phyloP scores from a whole-genome alignment of 2,888 invertebrate genomes.

The Schizaphis graminum region DNA sequence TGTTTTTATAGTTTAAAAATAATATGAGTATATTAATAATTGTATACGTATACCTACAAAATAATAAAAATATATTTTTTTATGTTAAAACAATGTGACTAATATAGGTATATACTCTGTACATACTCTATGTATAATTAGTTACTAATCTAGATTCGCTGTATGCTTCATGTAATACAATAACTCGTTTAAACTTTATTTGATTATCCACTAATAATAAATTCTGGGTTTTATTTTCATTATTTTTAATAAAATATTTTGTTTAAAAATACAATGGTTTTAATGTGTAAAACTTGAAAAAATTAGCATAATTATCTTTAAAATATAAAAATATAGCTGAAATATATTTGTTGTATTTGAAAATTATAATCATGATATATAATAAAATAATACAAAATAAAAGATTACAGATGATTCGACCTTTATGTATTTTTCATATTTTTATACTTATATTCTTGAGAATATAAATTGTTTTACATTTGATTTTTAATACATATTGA shows the following conservation, averaged over 20 bases:
- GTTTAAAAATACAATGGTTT: not conserved
- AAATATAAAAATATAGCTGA: not conserved
- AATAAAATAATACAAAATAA: not conserved
- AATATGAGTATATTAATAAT: not conserved
- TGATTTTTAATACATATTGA: not conserved
- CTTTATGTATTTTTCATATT: too few relatives aligned
- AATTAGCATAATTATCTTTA: not conserved
- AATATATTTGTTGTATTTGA: not conserved
- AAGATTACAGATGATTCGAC: not conserved
- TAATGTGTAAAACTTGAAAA: not conserved
- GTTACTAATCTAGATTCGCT: too few relatives aligned
- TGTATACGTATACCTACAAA: not conserved
- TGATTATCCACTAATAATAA: not conserved
- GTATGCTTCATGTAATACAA: not conserved
- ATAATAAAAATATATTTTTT: not conserved
- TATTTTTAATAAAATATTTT: not conserved
- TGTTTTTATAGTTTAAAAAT: not conserved
- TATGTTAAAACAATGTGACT: too few relatives aligned
- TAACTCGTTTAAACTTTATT: not conserved
- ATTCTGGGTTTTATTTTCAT: not conserved
- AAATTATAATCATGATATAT: not conserved
- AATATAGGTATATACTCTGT: too few relatives aligned
- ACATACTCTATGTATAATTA: too few relatives aligned
- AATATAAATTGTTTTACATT: too few relatives aligned
- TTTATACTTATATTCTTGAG: too few relatives aligned